Evolutionary conservation across 2,113 vertebrate genomes (phyloP), one percentile per base, ranked within the genome.

Genomic region (Varanus komodoensis): DNA sequence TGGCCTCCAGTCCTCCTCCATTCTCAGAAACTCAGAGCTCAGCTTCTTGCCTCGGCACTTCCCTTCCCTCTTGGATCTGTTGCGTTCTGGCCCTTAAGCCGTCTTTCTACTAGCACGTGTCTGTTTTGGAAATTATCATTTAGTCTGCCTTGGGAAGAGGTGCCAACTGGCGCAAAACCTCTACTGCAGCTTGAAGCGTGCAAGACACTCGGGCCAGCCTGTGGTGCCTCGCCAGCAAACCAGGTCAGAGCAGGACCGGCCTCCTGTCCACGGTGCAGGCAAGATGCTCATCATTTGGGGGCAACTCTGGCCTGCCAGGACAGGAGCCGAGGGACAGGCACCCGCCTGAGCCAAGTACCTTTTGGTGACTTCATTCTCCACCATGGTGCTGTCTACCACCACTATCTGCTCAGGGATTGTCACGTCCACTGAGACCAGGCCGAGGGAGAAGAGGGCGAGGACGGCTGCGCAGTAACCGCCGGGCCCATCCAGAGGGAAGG

Each of bases 351-450:
- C 27, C 38, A 44, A 44, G 3, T 93, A 98, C 97, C 97, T 98
- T 95, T 98, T 98, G 7, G 97, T 98, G 2, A 98, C 97, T 82
- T 99, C 98, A 0, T 97, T 98, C 92, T 99, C 98, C 91, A 99
- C 97, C 97, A 99, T 93, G 3, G 93, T 98, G 92, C 98, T 99
- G 97, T 99, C 99, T 93, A 99, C 98, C 89, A 99, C 98, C 7
- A 99, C 98, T 0, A 99, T 98, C 97, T 98, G 98, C 91, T 99
- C 98, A 0, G 99, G 99, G 71, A 99, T 98, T 90, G 96, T 97
- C 89, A 99, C 91, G 0, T 97, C 96, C 87, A 99, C 97, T 0
- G 97, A 97, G 1, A 99, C 87, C 44, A 99, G 96, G 8, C 99
- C 99, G 92, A 99, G 95, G 50, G 98, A 97, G 93, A 99, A 97